Conservation (phyloP, 2,113 vertebrate genomes). For the Nibea albiflora region DNA sequence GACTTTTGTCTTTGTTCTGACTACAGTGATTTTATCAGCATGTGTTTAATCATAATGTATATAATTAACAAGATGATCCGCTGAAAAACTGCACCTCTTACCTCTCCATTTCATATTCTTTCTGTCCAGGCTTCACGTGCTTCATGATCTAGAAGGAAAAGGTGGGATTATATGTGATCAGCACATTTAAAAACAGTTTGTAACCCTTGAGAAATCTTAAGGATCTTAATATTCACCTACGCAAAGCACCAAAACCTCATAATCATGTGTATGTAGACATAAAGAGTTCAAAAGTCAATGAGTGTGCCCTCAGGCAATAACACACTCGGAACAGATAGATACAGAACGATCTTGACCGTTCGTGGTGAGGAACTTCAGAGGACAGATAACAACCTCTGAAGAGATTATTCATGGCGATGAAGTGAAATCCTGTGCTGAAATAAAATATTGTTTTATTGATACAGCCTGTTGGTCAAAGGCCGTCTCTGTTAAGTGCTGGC, state of each 20-base stretch:
- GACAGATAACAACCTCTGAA: slow-evolving; percentile 13
- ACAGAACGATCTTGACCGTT: background rate
- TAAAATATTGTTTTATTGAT: slow-evolving; percentile 46
- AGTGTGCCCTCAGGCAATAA: background rate
- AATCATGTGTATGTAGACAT: too few relatives aligned
- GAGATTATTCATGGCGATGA: slow-evolving; percentile 17
- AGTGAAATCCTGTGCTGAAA: slow-evolving; percentile 19
- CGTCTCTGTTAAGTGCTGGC: slow-evolving; percentile 18
- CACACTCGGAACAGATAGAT: slow-evolving; percentile 1
- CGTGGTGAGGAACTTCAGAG: background rate
- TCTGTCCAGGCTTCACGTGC: slow-evolving; percentile 75
- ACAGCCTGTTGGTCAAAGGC: slow-evolving; percentile 47
- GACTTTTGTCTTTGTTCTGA: background rate
- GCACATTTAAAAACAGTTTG: background rate
- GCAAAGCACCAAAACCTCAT: background rate
- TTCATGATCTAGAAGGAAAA: slow-evolving; percentile 78
- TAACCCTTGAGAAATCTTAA: background rate
- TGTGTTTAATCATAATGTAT: background rate
- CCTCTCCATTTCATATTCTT: slow-evolving; percentile 85
- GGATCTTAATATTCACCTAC: background rate
- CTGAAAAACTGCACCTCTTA: slow-evolving; percentile 12
- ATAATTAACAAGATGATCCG: background rate
- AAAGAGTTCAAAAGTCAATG: slow-evolving; percentile 5
- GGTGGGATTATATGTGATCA: background rate
- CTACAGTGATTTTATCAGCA: background rate